Base-by-base conservation (phyloP, 2,888 invertebrate genomes). In the Buathra laborator region DNA sequence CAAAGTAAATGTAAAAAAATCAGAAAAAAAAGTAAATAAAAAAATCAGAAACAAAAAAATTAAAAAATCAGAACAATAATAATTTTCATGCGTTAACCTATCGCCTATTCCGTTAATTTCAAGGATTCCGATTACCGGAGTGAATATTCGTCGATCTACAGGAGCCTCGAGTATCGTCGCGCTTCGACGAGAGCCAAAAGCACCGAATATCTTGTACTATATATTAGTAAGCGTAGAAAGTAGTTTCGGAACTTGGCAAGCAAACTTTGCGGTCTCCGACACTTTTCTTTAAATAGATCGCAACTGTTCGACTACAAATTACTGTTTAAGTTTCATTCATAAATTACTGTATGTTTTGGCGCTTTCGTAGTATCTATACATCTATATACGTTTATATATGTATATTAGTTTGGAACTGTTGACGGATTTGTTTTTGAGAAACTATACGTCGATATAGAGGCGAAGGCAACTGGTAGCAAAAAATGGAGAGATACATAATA, bases 391-490 rank as follows among this genome's bases (percentile, higher is more conserved):
- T 48, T 10, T 12, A 16, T 53, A 56, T 56, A 24, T 10, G 19
- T 19, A 56, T 56, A 37, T 37, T 5, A 37, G 0, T 9, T 71
- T 59, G 72, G 24, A 72, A 72, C 72, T 59, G n/a, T 62, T 62
- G 62, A 62, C 74, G 16, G 48, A 74, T 48, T 44, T 46, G 12
- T 68, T 32, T 32, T 19, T 19, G n/a, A 24, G 24, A 24, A 2
- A n/a, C 4, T 51, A 37, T 37, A 37, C 10, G 10, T 53, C 0
- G 32, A 32, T 44, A 44, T 56, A 4, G 53, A 19, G 3, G 16
- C 24, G 56, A 24, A 10, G 12, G 24, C 10, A 12, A 56, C 19
- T 56, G 56, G 24, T 24, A 4, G 7, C 19, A 1, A 19, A 19
- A 19, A 19, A 19, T 1, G 1, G 19, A 1, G 19, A 19, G 19